These are phyloP conservation scores for Chlamydotis undulata DNA, from an alignment of 2,113 vertebrate species.

Conservation along the genomic window DNA sequence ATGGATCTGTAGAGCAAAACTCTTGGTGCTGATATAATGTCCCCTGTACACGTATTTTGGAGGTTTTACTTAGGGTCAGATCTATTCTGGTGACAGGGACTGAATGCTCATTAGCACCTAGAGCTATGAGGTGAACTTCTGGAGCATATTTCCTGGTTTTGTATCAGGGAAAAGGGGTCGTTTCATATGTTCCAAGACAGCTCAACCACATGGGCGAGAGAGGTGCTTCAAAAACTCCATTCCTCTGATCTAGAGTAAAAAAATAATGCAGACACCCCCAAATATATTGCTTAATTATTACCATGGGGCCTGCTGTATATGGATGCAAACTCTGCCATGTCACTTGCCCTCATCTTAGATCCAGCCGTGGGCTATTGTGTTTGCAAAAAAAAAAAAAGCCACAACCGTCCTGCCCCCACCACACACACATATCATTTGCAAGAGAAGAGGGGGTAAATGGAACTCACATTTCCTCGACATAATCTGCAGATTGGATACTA, in stretches of 20 bases:
- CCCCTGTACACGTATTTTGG: fast-evolving
- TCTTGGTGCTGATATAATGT: neutral
- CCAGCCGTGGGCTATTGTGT: neutral
- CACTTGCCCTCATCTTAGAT: neutral
- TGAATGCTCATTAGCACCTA: neutral
- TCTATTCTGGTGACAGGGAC: neutral
- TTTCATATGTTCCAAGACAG: neutral
- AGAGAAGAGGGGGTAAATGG: neutral
- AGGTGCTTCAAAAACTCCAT: neutral
- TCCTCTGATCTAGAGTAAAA: neutral
- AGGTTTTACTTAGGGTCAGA: neutral
- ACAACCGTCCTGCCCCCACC: neutral
- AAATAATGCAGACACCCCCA: neutral
- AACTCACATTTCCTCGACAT: neutral
- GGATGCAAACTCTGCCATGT: neutral
- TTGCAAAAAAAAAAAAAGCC: neutral
- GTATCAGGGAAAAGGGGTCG: neutral
- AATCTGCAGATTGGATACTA: neutral
- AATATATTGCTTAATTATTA: neutral
- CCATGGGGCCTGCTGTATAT: neutral
- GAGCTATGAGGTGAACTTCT: neutral
- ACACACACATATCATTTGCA: neutral
- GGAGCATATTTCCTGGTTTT: neutral
- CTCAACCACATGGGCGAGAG: neutral
- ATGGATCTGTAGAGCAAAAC: neutral